Conservation (phyloP, 92 coral and sea anemone genomes). For the Epizoanthus scotinus region DNA sequence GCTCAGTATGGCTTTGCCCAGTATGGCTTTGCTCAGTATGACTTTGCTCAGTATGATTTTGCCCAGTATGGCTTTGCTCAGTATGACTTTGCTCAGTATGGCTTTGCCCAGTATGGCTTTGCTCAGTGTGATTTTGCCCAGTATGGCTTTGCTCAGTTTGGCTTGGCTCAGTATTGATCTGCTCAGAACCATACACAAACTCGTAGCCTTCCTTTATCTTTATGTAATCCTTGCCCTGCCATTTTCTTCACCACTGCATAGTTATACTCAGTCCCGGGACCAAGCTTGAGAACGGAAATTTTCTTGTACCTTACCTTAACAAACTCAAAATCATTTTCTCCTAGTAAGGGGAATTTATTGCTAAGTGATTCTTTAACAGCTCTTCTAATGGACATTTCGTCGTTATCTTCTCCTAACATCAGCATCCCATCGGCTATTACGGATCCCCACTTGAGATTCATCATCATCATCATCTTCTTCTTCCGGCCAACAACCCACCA, state of each 20-base stretch:
- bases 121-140: no score
- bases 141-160: no score
- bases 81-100: no score
- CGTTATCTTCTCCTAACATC: neutral
- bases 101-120: no score
- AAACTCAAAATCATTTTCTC: conserved; percentile 33
- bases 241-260: conserved; percentile 45
- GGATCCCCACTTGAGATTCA: conserved; percentile 47
- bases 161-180: neutral
- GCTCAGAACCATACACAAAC: conserved; percentile 38
- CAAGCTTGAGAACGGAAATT: conserved; percentile 14
- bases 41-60: no score
- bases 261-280: conserved; percentile 46
- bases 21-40: no score
- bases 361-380: conserved; percentile 29
- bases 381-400: conserved; percentile 16
- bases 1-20: no score
- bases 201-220: conserved; percentile 45
- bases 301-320: conserved; percentile 30
- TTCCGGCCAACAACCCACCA: conserved; percentile 34
- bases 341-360: conserved; percentile 23
- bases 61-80: no score
- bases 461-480: conserved; percentile 35
- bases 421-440: conserved; percentile 42
- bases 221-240: conserved; percentile 48